Percentiles rank a stretch among this genome's conserved stretches.
These are phyloP conservation scores for Liparis tanakae DNA, from an alignment of 2,797 vertebrate genomes.

Conservation along the genomic window DNA sequence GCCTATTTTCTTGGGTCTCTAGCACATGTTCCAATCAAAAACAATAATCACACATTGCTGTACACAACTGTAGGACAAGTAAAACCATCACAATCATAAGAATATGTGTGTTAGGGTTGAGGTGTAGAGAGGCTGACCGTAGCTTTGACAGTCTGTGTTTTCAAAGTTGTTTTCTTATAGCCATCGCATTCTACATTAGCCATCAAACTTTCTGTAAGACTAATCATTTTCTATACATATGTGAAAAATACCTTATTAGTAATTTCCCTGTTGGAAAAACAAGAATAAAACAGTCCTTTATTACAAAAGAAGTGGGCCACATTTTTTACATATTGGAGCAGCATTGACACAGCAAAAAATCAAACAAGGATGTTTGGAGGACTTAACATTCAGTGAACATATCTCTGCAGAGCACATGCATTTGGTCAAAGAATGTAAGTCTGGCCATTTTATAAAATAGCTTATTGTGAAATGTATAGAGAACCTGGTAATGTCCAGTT, in stretches of 20 bases:
- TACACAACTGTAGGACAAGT: background rate
- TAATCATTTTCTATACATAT: slow-evolving; percentile 2
- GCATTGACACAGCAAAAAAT: background rate
- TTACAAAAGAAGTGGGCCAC: slow-evolving; percentile 10
- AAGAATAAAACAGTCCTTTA: slow-evolving; percentile 10
- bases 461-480: background rate
- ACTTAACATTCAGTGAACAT: slow-evolving; percentile 3
- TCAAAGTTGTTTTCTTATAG: background rate
- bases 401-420: background rate
- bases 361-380: background rate
- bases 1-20: slow-evolving; percentile 30
- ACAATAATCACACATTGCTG: background rate
- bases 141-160: background rate
- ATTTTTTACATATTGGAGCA: slow-evolving; percentile 4
- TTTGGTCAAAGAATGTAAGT: background rate
- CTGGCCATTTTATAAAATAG: background rate
- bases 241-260: background rate
- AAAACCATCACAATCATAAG: background rate
- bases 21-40: background rate
- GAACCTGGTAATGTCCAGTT: background rate
- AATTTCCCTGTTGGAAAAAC: background rate
- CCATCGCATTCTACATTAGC: slow-evolving; percentile 17
- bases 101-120: background rate
- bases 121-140: background rate
- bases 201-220: slow-evolving; percentile 4